Percentiles rank a stretch among this genome's conserved stretches.
These are phyloP conservation scores for Sphyrna mokarran DNA, from an alignment of 2,113 vertebrate genomes.

Conservation along the genomic window DNA sequence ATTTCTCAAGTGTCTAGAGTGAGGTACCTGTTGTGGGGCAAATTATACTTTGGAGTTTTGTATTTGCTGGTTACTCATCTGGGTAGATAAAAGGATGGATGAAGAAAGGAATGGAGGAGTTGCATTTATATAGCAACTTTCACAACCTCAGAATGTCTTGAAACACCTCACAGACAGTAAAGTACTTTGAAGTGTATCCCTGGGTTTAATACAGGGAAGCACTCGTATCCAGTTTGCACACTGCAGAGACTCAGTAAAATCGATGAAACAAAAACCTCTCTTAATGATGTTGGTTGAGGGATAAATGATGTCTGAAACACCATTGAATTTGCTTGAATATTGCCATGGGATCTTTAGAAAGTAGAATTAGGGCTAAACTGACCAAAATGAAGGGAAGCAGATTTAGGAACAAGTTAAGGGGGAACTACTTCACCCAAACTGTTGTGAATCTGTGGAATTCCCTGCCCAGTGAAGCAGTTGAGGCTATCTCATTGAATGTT, in stretches of 20 bases:
- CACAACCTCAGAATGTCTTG: not conserved
- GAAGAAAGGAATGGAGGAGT: not conserved
- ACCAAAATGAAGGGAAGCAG: no score
- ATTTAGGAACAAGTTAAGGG: no score
- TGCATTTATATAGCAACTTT: not conserved
- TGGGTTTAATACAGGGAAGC: not conserved
- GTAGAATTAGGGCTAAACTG: no score
- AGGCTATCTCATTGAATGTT: no score
- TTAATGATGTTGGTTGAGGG: not conserved
- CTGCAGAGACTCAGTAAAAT: not conserved
- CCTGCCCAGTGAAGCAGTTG: no score
- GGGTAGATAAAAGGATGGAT: not conserved
- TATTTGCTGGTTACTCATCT: not conserved
- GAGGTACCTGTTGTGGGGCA: not conserved
- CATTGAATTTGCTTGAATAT: not conserved
- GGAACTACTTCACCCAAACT: no score
- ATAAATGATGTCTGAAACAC: not conserved
- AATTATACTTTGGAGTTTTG: not conserved
- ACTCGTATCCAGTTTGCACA: not conserved
- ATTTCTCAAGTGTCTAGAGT: not conserved
- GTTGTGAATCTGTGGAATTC: no score
- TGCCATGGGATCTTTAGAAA: not conserved
- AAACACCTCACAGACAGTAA: not conserved
- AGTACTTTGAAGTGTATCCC: not conserved
- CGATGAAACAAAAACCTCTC: not conserved